Conservation (phyloP, 2,888 invertebrate genomes). For the Operophtera brumata region DNA sequence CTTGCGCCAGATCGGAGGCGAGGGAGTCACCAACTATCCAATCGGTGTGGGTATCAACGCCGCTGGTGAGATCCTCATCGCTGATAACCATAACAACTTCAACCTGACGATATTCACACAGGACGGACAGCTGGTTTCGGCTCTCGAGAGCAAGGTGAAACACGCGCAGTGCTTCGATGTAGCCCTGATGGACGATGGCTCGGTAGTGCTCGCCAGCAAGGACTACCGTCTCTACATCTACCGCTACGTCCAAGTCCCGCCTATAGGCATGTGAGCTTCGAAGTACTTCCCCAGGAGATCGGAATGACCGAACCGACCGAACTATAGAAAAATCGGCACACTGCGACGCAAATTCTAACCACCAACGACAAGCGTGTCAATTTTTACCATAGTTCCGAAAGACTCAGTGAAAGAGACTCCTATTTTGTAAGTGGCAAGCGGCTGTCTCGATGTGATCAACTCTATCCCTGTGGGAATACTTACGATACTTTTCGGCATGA, state of each 20-base stretch:
- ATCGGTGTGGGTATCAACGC: conserved; percentile 99
- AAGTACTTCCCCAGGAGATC: conserved; percentile 69
- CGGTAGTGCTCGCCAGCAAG: conserved; percentile 99
- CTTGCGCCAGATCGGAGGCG: conserved; percentile 98
- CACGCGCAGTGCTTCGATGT: conserved; percentile 99
- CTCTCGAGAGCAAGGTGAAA: conserved; percentile 99
- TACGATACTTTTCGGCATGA: conserved; percentile 60
- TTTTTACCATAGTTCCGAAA: conserved; percentile 53
- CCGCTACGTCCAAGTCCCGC: conserved; percentile 97
- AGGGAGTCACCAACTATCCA: conserved; percentile 99
- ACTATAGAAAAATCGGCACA: conserved; percentile 64
- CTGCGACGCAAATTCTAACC: conserved; percentile 48
- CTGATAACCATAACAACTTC: conserved; percentile 99
- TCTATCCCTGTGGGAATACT: conserved; percentile 56
- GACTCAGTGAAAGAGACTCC: conserved; percentile 59
- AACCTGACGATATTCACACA: conserved; percentile 99
- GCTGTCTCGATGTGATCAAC: conserved; percentile 75
- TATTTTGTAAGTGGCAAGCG: conserved; percentile 62
- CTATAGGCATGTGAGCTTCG: conserved; percentile 86
- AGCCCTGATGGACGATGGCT: conserved; percentile 99
- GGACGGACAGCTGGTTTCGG: conserved; percentile 97
- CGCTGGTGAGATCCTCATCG: conserved; percentile 97
- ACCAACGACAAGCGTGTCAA: conserved; percentile 61
- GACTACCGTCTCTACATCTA: conserved; percentile 99
- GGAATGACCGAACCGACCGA: conserved; percentile 64